Evolutionary conservation across 1,140 invertebrate species (phyloP), one percentile per base, ranked within the genome.

Genomic region (Atopsyche davidsoni): DNA sequence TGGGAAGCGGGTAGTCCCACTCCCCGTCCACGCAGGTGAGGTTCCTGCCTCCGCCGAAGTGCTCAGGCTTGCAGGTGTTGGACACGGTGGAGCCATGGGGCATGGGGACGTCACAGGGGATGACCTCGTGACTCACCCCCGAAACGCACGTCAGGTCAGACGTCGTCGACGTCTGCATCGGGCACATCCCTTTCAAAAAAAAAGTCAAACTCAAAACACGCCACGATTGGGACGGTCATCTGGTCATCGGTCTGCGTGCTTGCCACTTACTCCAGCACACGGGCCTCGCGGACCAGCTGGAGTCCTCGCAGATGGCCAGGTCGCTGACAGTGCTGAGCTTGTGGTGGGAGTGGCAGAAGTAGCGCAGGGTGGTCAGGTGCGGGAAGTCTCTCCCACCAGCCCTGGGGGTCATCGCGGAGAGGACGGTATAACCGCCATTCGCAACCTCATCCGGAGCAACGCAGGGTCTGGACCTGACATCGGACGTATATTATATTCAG

Each of bases 1-100:
- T 13, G 6, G 52, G 52, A 9, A 28, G 19, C 10, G 21, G 7
- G 23, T 44, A 19, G 24, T 54, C 46, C 52, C 52, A 54, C 14
- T 25, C 17, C 24, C 52, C 52, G 1, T 39, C 21, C 1, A 14
- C n/a, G 19, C 52, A 54, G 10, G n/a, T 38, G 11, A 54, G 11
- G 7, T 19, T 17, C 11, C 22, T 23, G 7, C 7, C 3, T 21
- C 22, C 22, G 1, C 22, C 4, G 36, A 28, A 11, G 34, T 49
- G 41, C 11, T 28, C 21, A 6, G 4, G 18, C 25, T 45, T 50
- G 28, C 53, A 55, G 4, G 1, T 10, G n/a, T 22, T 10, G 10
- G 3, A 16, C 2, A 46, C 18, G 7, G 18, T 17, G 7, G 41
- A 23, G 14, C 53, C 53, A 19, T 18, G 21, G 4, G 23, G 34